Conservation (phyloP, 2,113 vertebrate genomes). For the Nycticebus coucang region DNA sequence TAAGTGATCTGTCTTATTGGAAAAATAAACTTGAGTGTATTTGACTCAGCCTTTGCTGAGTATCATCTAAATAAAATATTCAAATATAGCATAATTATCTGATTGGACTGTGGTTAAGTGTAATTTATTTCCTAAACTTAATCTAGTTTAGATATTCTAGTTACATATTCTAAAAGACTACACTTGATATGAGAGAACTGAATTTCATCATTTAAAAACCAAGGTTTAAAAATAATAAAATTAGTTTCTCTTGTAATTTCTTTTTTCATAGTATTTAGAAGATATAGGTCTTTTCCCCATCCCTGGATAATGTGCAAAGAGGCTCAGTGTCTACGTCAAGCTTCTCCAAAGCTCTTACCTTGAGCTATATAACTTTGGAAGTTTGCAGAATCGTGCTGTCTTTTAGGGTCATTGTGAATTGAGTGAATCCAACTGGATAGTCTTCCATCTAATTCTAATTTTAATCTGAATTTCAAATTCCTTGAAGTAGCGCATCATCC, state of each 20-base stretch:
- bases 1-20: background rate
- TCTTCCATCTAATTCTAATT: constrained; percentile 2
- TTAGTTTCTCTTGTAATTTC: background rate
- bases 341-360: background rate
- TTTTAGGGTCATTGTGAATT: background rate
- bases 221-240: background rate
- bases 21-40: background rate
- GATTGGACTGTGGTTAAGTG: background rate
- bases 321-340: background rate
- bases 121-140: constrained; percentile 36
- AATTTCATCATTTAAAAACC: constrained; percentile 48
- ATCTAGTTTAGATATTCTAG: constrained; percentile 35
- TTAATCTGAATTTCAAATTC: background rate
- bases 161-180: background rate
- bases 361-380: background rate
- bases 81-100: background rate
- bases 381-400: background rate
- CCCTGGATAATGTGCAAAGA: background rate
- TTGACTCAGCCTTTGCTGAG: background rate
- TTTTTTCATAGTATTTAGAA: background rate
- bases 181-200: background rate
- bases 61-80: constrained; percentile 46
- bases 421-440: background rate
- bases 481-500: background rate
- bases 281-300: background rate